Evolutionary conservation across 2,888 invertebrate genomes (phyloP).

Genomic region (Druceiella hillmani): DNA sequence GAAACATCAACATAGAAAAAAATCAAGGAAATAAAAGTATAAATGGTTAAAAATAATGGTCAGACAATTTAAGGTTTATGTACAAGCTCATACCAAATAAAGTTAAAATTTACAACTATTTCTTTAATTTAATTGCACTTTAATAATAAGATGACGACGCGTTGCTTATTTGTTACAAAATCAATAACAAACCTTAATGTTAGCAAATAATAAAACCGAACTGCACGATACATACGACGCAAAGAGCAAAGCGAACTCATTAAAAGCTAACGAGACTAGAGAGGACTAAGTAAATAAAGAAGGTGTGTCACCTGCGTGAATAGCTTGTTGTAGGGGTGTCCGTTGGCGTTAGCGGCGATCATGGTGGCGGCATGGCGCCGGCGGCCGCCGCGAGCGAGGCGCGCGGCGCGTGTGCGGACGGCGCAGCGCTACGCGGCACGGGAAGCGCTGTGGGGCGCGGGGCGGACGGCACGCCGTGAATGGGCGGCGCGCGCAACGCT

Average conservation of each 20-base stretch:
- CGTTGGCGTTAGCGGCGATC: slow-evolving; percentile 54
- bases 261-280: slow-evolving; percentile 4
- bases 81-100: too few relatives aligned
- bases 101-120: too few relatives aligned
- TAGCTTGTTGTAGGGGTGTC: slow-evolving; percentile 77
- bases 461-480: slow-evolving; percentile 28
- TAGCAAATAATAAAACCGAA: neutral
- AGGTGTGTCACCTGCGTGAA: slow-evolving; percentile 82
- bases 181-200: too few relatives aligned
- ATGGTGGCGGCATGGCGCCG: slow-evolving; percentile 33
- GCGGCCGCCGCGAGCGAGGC: slow-evolving; percentile 30
- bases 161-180: too few relatives aligned
- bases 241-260: neutral
- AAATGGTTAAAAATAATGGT: too few relatives aligned
- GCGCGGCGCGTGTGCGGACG: slow-evolving; percentile 32
- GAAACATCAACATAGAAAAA: too few relatives aligned
- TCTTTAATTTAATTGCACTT: too few relatives aligned
- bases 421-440: slow-evolving; percentile 14
- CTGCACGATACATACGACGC: neutral
- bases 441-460: too few relatives aligned
- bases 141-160: too few relatives aligned
- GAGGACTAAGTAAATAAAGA: too few relatives aligned
- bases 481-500: slow-evolving; percentile 42
- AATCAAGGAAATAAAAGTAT: too few relatives aligned
- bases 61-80: too few relatives aligned